These are phyloP conservation scores for Archaeoteleia sp. DNA, from an alignment of 2,888 invertebrate genomes.

Conservation along the genomic window DNA sequence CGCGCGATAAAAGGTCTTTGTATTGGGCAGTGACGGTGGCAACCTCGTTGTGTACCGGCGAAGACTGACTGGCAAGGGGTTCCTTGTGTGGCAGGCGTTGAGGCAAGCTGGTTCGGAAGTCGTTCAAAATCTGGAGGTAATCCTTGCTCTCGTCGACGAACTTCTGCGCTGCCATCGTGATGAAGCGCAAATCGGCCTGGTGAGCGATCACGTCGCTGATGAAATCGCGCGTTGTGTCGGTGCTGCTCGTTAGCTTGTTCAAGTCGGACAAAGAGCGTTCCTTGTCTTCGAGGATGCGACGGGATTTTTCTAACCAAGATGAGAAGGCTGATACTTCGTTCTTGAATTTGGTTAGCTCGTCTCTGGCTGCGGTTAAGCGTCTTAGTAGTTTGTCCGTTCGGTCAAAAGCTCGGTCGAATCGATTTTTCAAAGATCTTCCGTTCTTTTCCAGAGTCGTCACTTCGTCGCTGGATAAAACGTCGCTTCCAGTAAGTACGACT, in stretches of 20 bases:
- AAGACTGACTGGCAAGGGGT: conserved; percentile 82
- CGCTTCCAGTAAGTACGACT: conserved; percentile 91
- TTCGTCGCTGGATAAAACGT: conserved; percentile 94
- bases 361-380: conserved; percentile 85
- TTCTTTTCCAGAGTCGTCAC: conserved; percentile 90
- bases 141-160: conserved; percentile 97
- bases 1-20: conserved; percentile 87
- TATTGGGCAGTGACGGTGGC: conserved; percentile 86
- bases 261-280: conserved; percentile 88
- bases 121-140: conserved; percentile 88
- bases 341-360: conserved; percentile 91
- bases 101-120: conserved; percentile 89
- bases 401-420: conserved; percentile 88
- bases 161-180: conserved; percentile 97
- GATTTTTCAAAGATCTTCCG: conserved; percentile 87
- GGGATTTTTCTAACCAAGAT: conserved; percentile 88
- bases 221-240: conserved; percentile 90
- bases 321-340: conserved; percentile 88
- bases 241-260: conserved; percentile 82
- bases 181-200: conserved; percentile 95
- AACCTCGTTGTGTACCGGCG: conserved; percentile 86
- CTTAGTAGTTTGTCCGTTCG: conserved; percentile 87
- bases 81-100: conserved; percentile 88
- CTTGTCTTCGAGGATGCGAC: conserved; percentile 88
- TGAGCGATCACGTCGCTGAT: conserved; percentile 96